phyloP scores from a whole-genome alignment of 2,888 invertebrate species.

The Phragmatobia fuliginosa region DNA sequence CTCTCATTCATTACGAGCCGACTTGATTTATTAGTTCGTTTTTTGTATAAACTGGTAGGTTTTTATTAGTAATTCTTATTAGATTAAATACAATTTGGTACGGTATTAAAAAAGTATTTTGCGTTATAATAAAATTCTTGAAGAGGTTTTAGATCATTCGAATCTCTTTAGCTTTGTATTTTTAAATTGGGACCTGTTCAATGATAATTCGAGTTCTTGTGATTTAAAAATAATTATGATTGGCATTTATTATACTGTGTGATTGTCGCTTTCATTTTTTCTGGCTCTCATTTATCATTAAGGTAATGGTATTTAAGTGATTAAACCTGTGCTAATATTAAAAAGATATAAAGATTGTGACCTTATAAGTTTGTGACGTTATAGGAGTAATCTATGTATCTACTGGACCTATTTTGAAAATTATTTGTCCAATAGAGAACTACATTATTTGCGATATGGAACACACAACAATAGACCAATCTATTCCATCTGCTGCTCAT shows the following conservation, averaged over 20 bases:
- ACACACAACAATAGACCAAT: not conserved
- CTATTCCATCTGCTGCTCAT: not conserved
- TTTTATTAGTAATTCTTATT: constrained; percentile 2
- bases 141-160: not conserved
- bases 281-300: no score
- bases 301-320: not conserved
- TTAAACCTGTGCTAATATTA: not conserved
- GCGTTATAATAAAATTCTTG: not conserved
- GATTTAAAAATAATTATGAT: not conserved
- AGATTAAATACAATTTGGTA: not conserved
- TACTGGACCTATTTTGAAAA: no score
- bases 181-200: not conserved
- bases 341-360: no score
- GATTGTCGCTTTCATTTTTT: not conserved
- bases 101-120: not conserved
- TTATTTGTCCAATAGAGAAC: no score
- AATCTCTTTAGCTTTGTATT: not conserved
- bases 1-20: not conserved
- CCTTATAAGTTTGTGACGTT: no score
- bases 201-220: not conserved
- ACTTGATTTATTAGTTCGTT: constrained; percentile 1
- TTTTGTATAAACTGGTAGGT: not conserved
- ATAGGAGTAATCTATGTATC: no score
- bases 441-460: not conserved
- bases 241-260: not conserved